phyloP scores from a whole-genome alignment of 2,888 invertebrate genomes.

The Diabrotica balteata region DNA sequence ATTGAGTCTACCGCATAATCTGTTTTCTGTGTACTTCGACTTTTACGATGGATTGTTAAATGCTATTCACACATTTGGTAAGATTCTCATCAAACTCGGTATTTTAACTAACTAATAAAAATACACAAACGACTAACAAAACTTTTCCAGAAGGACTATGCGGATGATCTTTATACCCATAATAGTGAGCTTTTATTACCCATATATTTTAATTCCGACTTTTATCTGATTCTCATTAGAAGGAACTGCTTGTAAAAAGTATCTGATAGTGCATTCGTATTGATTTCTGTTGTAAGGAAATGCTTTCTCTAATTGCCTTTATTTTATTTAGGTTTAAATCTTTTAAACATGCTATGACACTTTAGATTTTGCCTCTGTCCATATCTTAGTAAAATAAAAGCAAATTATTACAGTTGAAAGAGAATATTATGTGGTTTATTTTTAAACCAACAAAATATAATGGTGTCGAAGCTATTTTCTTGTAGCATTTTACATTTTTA shows the following conservation, averaged over 20 bases:
- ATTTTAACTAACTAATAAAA: conserved; percentile 15
- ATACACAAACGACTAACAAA: conserved; percentile 3
- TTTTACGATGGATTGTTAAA: conserved; percentile 21
- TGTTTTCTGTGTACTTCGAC: conserved; percentile 10
- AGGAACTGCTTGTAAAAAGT: not conserved
- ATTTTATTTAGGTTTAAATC: not conserved
- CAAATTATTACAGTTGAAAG: too few species aligned
- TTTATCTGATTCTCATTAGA: conserved; percentile 21
- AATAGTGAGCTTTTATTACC: conserved; percentile 16
- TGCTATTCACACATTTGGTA: conserved; percentile 15
- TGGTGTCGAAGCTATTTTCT: too few species aligned
- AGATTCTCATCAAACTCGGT: conserved; percentile 15
- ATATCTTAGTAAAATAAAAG: too few species aligned
- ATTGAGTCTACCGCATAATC: conserved; percentile 1
- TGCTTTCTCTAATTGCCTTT: not conserved
- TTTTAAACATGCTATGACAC: too few species aligned
- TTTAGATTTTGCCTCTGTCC: too few species aligned
- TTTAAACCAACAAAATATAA: too few species aligned
- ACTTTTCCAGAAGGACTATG: conserved; percentile 7
- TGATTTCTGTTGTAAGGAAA: conserved; percentile 10
- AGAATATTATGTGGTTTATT: too few species aligned
- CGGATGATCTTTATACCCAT: conserved; percentile 7
- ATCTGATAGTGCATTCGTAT: conserved; percentile 10
- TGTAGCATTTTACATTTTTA: too few species aligned
- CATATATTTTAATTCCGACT: conserved; percentile 15